Evolutionary conservation across 2,888 invertebrate genomes (phyloP).

Genomic region (Hypena proboscidalis): DNA sequence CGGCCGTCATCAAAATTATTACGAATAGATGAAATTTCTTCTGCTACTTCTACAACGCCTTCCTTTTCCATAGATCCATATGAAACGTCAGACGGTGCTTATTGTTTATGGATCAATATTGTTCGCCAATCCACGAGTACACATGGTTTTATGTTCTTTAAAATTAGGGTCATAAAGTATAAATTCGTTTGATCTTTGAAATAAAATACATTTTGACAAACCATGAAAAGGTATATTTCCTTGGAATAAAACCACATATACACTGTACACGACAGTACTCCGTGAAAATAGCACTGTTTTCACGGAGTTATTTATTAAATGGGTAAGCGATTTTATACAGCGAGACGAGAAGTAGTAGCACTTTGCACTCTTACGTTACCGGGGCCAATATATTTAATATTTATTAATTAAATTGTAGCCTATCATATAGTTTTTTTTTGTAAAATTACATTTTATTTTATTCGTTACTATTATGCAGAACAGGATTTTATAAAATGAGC

Average conservation of each 20-base stretch:
- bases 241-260: neutral
- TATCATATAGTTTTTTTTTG: no score
- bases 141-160: slow-evolving; percentile 20
- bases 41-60: slow-evolving; percentile 79
- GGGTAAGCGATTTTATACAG: no score
- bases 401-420: no score
- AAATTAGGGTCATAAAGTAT: accelerated
- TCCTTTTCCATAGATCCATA: slow-evolving; percentile 76
- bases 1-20: slow-evolving; percentile 67
- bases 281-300: no score
- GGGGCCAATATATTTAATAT: no score
- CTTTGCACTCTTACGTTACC: no score
- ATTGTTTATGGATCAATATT: slow-evolving; percentile 83
- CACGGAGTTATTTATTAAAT: no score
- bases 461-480: no score
- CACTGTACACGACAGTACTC: neutral
- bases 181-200: no score
- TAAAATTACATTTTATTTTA: no score
- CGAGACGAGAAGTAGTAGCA: no score
- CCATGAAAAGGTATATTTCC: slow-evolving; percentile 6
- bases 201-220: slow-evolving; percentile 20
- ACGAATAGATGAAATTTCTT: slow-evolving; percentile 70
- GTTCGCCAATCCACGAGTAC: slow-evolving; percentile 14
- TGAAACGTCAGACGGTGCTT: slow-evolving; percentile 73
- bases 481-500: no score